Evolutionary conservation across 2,888 invertebrate species (phyloP).

Genomic region (Dusona sp.): DNA sequence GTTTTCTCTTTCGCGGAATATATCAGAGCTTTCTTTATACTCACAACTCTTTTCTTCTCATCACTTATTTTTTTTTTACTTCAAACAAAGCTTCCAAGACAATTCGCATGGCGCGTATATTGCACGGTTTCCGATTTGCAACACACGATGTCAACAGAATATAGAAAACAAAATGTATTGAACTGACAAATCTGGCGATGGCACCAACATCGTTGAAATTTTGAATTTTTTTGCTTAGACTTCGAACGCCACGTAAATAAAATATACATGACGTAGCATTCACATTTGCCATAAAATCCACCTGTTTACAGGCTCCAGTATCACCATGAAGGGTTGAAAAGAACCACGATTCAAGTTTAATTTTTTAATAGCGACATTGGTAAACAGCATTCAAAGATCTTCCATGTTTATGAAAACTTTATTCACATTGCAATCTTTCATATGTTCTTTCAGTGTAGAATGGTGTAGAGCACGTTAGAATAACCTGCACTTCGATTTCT

Average conservation of each 20-base stretch:
- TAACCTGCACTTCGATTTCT: constrained; percentile 42
- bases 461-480: background rate
- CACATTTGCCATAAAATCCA: background rate
- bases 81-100: constrained; percentile 40
- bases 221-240: background rate
- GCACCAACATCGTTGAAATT: background rate
- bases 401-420: background rate
- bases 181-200: background rate
- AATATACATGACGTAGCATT: background rate
- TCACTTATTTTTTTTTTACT: constrained; percentile 31
- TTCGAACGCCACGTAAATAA: background rate
- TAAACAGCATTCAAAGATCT: background rate
- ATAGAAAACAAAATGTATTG: constrained; percentile 17
- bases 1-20: constrained; percentile 22
- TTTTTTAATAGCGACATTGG: background rate
- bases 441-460: no score
- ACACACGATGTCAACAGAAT: constrained; percentile 15
- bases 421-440: constrained; percentile 1
- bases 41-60: background rate
- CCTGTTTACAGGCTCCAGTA: background rate
- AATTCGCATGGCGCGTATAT: constrained; percentile 46
- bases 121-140: constrained; percentile 29
- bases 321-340: background rate
- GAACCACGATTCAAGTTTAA: background rate
- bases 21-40: constrained; percentile 46